Evolutionary conservation across 2,888 invertebrate genomes (phyloP).

Genomic region (Isotomurus palustris): DNA sequence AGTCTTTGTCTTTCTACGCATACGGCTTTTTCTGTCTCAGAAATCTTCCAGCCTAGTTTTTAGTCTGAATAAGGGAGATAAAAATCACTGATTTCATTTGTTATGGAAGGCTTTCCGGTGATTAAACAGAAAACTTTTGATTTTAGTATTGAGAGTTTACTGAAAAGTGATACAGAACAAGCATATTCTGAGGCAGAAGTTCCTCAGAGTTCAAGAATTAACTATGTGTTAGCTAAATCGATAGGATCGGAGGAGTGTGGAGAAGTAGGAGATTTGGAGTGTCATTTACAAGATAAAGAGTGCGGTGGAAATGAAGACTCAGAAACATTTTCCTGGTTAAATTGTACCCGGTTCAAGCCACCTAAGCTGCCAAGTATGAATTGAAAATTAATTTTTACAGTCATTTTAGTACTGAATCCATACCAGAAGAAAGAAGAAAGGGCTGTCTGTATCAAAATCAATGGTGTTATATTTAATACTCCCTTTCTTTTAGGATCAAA

Average conservation of each 20-base stretch:
- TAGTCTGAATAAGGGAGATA: too few relatives aligned
- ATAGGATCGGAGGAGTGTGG: neutral
- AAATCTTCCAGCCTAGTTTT: too few relatives aligned
- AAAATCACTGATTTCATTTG: too few relatives aligned
- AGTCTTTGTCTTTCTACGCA: too few relatives aligned
- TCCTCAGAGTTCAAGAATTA: neutral
- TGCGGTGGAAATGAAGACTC: neutral
- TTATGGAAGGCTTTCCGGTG: too few relatives aligned
- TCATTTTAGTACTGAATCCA: neutral
- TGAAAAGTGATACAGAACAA: constrained; percentile 10
- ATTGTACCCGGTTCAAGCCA: constrained; percentile 68
- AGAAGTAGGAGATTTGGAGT: neutral
- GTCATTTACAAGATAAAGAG: neutral
- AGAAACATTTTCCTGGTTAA: constrained; percentile 56
- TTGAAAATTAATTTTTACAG: constrained; percentile 4
- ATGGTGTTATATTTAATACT: neutral
- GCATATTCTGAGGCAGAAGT: neutral
- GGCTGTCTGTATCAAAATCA: neutral
- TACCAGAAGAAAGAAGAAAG: neutral
- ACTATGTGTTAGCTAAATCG: neutral
- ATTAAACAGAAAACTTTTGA: constrained; percentile 12
- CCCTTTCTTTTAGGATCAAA: constrained; percentile 1
- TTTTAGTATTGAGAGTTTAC: constrained; percentile 28
- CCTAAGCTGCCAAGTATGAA: constrained; percentile 66
- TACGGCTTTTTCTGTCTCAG: too few relatives aligned